These are phyloP conservation scores for Tetanocera ferruginea DNA, from an alignment of 2,888 invertebrate genomes.

Conservation along the genomic window DNA sequence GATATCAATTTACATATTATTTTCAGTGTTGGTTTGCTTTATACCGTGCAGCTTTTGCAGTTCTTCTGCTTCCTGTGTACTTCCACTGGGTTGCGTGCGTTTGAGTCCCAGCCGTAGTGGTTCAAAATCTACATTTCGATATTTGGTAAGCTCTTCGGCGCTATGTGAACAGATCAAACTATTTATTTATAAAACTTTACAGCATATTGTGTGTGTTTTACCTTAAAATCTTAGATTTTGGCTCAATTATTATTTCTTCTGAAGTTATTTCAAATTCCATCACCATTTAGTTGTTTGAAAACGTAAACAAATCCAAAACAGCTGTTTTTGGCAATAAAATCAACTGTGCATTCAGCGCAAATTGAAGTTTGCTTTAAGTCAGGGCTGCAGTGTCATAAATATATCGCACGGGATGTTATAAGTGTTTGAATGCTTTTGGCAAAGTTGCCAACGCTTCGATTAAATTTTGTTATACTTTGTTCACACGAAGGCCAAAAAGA, in stretches of 20 bases:
- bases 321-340: background rate
- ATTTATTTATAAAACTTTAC: background rate
- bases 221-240: slow-evolving; percentile 57
- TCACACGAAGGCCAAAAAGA: too few relatives aligned
- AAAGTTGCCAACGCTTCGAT: too few relatives aligned
- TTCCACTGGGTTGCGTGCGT: slow-evolving; percentile 53
- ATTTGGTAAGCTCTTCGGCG: slow-evolving; percentile 53
- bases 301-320: background rate
- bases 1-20: background rate
- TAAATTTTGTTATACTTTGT: too few relatives aligned
- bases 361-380: too few relatives aligned
- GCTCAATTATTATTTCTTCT: slow-evolving; percentile 51
- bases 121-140: slow-evolving; percentile 55
- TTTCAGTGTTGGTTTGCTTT: background rate
- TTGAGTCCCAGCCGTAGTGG: slow-evolving; percentile 55
- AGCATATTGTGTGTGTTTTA: slow-evolving; percentile 39
- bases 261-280: slow-evolving; percentile 16
- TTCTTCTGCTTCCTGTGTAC: slow-evolving; percentile 55
- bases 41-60: slow-evolving; percentile 56
- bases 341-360: background rate
- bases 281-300: background rate
- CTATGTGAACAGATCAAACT: slow-evolving; percentile 45
- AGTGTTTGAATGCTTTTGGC: too few relatives aligned
- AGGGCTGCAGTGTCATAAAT: too few relatives aligned
- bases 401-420: too few relatives aligned